Percentiles rank a stretch among this genome's conserved stretches.
phyloP scores from a whole-genome alignment of 2,797 vertebrate genomes.

The Notoglanidium macrostoma region DNA sequence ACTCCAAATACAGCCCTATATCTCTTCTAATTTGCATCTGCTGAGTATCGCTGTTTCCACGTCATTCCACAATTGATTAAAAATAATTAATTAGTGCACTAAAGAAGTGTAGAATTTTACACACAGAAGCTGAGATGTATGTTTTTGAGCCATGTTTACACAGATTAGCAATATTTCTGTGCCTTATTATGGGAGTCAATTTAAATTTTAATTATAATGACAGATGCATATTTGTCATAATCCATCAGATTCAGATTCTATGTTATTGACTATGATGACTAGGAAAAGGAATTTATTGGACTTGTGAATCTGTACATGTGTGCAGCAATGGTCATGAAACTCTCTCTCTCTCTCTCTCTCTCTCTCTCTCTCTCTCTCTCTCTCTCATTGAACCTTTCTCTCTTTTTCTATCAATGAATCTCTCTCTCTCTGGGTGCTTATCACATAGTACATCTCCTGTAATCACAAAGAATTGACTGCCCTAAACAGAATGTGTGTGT shows the following conservation, averaged over 20 bases:
- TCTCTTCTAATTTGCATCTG: conserved; percentile 13
- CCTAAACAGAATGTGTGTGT: conserved; percentile 18
- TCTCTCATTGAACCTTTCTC: conserved; percentile 6
- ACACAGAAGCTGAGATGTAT: not conserved
- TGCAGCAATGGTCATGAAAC: not conserved
- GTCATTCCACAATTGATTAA: conserved; percentile 18
- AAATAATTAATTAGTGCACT: conserved; percentile 3
- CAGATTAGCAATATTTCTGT: not conserved
- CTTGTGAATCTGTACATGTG: not conserved
- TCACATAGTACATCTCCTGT: conserved; percentile 38
- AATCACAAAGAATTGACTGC: conserved; percentile 41
- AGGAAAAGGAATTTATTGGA: not conserved
- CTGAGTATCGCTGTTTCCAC: not conserved
- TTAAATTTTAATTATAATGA: too few species aligned
- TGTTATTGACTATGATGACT: not conserved
- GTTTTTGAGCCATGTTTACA: not conserved
- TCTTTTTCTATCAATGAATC: conserved; percentile 3
- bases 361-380: not conserved
- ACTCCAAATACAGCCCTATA: not conserved
- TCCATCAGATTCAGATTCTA: not conserved
- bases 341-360: not conserved
- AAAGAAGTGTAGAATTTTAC: not conserved
- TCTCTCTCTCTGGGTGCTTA: conserved; percentile 28
- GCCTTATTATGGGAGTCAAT: not conserved
- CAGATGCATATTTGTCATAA: not conserved